Conservation (phyloP, 1,140 invertebrate genomes). For the Eupeodes corollae region DNA sequence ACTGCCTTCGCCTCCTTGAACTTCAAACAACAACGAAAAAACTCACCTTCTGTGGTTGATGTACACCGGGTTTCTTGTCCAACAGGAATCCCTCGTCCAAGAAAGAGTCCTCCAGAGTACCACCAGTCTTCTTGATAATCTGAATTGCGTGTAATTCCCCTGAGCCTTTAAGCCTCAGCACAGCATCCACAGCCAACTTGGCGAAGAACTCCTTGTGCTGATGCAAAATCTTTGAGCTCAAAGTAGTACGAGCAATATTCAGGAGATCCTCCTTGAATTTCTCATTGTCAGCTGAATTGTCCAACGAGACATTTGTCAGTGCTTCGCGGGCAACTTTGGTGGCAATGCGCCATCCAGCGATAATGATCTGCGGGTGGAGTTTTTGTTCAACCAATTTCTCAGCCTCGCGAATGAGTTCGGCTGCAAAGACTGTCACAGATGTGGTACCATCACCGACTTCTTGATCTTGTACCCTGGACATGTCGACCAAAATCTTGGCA, state of each 20-base stretch:
- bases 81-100: conserved; percentile 96
- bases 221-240: conserved; percentile 96
- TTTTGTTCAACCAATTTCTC: conserved; percentile 89
- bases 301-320: conserved; percentile 60
- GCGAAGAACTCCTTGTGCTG: conserved; percentile 97
- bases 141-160: conserved; percentile 94
- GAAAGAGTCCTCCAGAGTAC: conserved; percentile 86
- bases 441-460: conserved; percentile 99
- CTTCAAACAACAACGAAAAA: not conserved
- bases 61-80: conserved; percentile 88
- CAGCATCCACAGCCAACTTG: conserved; percentile 89
- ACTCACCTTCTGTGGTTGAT: conserved; percentile 64
- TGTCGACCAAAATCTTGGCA: conserved; percentile 96
- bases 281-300: conserved; percentile 69
- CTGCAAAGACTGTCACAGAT: conserved; percentile 92
- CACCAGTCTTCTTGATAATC: conserved; percentile 93
- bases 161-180: conserved; percentile 88
- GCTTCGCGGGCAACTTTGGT: conserved; percentile 72
- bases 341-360: conserved; percentile 87
- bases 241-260: conserved; percentile 94
- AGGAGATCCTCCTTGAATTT: conserved; percentile 81
- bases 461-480: conserved; percentile 97
- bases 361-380: conserved; percentile 97
- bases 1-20: too few species aligned
- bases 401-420: conserved; percentile 90